Evolutionary conservation across 2,113 vertebrate genomes (phyloP), one percentile per base, ranked within the genome.

Genomic region (Larimichthys crocea): DNA sequence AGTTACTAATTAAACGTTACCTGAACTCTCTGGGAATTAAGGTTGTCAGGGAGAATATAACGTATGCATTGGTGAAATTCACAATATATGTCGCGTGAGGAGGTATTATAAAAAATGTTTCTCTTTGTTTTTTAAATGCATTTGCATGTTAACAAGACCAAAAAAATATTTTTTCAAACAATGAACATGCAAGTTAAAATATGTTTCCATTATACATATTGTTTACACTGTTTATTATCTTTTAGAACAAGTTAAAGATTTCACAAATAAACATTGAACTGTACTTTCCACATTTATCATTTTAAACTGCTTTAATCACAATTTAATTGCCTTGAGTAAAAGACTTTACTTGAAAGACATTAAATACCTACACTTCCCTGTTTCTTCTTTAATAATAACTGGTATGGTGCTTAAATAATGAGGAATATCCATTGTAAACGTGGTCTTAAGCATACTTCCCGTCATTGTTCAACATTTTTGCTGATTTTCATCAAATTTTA

Each of bases 401-500:
- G 14, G 3, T 49, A 0, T 4, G 11, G 16, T 6, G 66, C 17
- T 52, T 17, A 10, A 62, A 48, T 48, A 26, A 74, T 64, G 20
- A 59, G 20, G 17, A 57, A 52, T 4, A 16, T 11, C 50, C 35
- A 74, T 70, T 11, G 20, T 50, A 76, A 82, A 46, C 29, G 44
- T 6, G 11, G 14, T 66, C 44, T 55, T 22, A 73, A 26, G 3
- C 10, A 42, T 53, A 17, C 72, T 63, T 46, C 10, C 55, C 22
- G 55, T 65, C 17, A 12, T 48, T 35, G n/a, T 79, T 57, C 17
- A 62, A 26, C 4, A 31, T 78, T 19, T 48, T 46, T 76, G 63
- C 70, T 63, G 63, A 74, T 81, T 79, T 83, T 82, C 14, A 24
- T 67, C 49, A 86, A 82, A 83, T 75, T 72, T 31, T 76, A 72